A percentile compares a stretch with the other conserved stretches of the same genome.
These are phyloP conservation scores for Trichopria drosophilae DNA, from an alignment of 2,888 invertebrate genomes.

Conservation along the genomic window DNA sequence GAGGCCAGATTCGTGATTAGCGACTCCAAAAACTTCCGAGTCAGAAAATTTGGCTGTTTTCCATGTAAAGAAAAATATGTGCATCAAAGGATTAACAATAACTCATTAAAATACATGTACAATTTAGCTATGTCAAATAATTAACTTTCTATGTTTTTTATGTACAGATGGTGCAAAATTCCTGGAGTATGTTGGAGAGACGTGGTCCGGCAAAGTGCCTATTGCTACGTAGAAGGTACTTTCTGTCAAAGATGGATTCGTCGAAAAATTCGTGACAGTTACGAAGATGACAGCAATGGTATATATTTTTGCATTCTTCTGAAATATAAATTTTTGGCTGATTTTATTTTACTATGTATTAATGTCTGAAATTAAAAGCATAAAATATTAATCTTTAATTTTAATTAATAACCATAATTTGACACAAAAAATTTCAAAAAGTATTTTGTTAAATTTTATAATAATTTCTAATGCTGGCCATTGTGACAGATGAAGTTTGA, in stretches of 20 bases:
- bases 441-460: neutral
- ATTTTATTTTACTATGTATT: slow-evolving; percentile 8
- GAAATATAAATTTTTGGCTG: neutral
- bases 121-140: no score
- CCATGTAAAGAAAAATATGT: no score
- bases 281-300: slow-evolving; percentile 51
- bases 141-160: no score
- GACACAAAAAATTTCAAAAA: slow-evolving; percentile 2
- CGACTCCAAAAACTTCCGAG: no score
- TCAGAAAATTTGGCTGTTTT: no score
- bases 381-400: neutral
- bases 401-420: slow-evolving; percentile 2
- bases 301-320: slow-evolving; percentile 14
- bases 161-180: slow-evolving; percentile 71
- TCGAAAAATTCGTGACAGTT: slow-evolving; percentile 51
- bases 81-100: no score
- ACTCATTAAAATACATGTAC: no score
- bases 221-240: slow-evolving; percentile 81
- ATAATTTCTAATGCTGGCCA: neutral
- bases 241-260: slow-evolving; percentile 74
- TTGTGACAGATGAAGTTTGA: no score
- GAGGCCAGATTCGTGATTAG: no score
- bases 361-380: neutral
- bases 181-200: slow-evolving; percentile 75
- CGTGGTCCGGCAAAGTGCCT: slow-evolving; percentile 79